phyloP scores from a whole-genome alignment of 1,140 invertebrate species.

The Orius insidiosus region DNA sequence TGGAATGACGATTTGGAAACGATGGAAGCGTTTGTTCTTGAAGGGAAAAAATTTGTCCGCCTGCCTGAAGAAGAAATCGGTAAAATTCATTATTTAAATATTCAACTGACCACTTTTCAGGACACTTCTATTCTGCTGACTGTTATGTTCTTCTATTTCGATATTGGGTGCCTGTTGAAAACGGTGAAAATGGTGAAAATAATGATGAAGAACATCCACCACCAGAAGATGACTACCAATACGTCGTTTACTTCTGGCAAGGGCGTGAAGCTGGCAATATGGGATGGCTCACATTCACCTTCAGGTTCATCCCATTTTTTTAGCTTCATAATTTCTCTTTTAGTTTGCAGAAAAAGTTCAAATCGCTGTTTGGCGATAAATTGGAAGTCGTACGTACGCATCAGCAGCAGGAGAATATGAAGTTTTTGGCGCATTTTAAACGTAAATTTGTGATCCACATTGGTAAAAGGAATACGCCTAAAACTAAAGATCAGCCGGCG shows the following conservation, averaged over 20 bases:
- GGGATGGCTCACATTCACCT: constrained; percentile 99
- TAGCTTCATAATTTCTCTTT: constrained; percentile 15
- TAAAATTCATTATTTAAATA: constrained; percentile 18
- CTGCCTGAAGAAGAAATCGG: constrained; percentile 90
- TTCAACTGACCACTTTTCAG: constrained; percentile 22
- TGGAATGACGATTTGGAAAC: constrained; percentile 93
- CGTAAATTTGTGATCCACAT: constrained; percentile 84
- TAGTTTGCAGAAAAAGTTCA: constrained; percentile 93
- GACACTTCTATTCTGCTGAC: constrained; percentile 81
- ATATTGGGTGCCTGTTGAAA: constrained; percentile 65
- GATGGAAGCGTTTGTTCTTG: constrained; percentile 96
- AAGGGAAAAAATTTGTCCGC: constrained; percentile 90
- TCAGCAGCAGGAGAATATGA: constrained; percentile 96
- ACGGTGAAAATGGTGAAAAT: constrained; percentile 43
- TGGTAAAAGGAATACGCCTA: constrained; percentile 60
- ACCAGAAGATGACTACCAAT: constrained; percentile 78
- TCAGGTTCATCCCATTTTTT: constrained; percentile 35
- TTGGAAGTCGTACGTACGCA: constrained; percentile 94
- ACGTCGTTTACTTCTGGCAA: constrained; percentile 99
- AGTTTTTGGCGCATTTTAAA: constrained; percentile 97
- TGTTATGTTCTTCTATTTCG: constrained; percentile 97
- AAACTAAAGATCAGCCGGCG: constrained; percentile 30
- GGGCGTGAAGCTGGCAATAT: constrained; percentile 92
- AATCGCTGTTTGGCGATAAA: constrained; percentile 84
- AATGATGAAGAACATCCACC: constrained; percentile 42